These are phyloP conservation scores for Trachelus troglodyta DNA, from an alignment of 2,888 invertebrate genomes.

Conservation along the genomic window DNA sequence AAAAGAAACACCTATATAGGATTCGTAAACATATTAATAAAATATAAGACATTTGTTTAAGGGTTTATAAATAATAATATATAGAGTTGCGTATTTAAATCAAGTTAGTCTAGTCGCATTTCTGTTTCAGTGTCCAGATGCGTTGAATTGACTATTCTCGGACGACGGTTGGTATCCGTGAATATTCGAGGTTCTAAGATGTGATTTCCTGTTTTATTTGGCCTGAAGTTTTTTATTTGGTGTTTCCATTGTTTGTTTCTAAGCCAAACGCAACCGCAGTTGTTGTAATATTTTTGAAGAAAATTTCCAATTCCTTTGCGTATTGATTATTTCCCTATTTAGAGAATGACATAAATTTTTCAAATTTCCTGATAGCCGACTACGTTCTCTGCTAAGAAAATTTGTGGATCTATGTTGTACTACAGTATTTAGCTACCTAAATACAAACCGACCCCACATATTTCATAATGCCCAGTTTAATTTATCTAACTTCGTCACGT, in stretches of 20 bases:
- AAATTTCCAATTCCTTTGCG: background rate
- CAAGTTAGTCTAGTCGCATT: background rate
- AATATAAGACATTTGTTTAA: background rate
- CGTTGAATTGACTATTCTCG: background rate
- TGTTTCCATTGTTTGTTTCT: background rate
- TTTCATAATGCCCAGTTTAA: background rate
- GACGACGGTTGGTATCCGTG: background rate
- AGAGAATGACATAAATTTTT: background rate
- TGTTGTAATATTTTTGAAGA: background rate
- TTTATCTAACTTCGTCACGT: background rate
- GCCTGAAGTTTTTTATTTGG: background rate
- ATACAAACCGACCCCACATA: background rate
- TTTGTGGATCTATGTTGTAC: background rate
- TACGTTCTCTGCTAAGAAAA: background rate
- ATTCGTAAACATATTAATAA: background rate
- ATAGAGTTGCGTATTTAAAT: background rate
- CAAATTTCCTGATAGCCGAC: background rate
- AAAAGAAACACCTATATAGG: background rate
- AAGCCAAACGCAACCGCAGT: background rate
- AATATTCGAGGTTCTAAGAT: background rate
- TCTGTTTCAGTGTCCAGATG: background rate
- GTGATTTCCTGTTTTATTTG: background rate
- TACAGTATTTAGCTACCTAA: background rate
- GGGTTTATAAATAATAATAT: background rate
- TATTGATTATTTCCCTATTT: background rate